Base-by-base conservation (phyloP, 2,113 vertebrate genomes). In the Lanius collurio region DNA sequence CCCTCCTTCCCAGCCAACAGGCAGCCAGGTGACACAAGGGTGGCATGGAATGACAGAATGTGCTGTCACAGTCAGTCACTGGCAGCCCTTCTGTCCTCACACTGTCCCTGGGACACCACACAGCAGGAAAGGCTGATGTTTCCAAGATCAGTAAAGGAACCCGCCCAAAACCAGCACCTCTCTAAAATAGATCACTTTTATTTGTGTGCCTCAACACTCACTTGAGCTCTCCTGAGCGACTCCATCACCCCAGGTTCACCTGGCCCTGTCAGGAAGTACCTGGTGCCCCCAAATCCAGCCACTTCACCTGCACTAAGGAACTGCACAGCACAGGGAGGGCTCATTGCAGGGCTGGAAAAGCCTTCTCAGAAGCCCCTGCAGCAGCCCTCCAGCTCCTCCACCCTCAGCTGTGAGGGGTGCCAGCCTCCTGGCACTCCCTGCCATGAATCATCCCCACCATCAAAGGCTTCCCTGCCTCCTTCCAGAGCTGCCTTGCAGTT, bases 121-220 rank as follows among this genome's bases (percentile, higher is more conserved):
- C n/a, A 31, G 17, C 35, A 86, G 15, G 50, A 50, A 63, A 17
- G 18, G 30, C 9, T 69, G 42, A 20, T 3, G 12, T 13, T 57
- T 3, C n/a, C 50, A 57, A 0, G 0, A 16, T 4, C 35, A 41
- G 10, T 10, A 57, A 39, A 64, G 6, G 21, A 73, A 31, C 28
- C 27, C 15, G 10, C 5, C 11, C 18, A 24, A 53, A 62, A 7
- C 4, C 6, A 46, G 46, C 31, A 50, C 6, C 46, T 44, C 87
- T 63, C 21, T 71, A n/a, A 44, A 30, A 37, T 0, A 35, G 3
- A 2, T 13, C 6, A 4, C 18, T 83, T 49, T 7, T 6, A 46
- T 18, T 10, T 33, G 24, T 3, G 23, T 22, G 33, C 21, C 53
- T 42, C 13, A 73, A 81, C 0, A 5, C 16, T 18, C 13, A 15